phyloP scores from a whole-genome alignment of 2,113 vertebrate genomes.

The Hystrix cristata region DNA sequence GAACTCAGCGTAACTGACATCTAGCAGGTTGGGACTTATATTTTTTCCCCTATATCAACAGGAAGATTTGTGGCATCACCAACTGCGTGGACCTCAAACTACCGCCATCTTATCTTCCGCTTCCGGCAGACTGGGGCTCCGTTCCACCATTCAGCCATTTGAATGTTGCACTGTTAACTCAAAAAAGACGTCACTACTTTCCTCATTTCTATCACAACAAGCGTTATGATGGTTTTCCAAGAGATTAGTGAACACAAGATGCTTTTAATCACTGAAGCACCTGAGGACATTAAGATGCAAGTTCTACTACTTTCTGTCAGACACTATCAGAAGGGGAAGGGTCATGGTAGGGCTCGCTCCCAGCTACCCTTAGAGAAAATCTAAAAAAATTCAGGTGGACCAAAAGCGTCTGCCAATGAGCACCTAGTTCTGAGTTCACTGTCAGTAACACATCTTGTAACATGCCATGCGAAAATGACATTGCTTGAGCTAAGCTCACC shows the following conservation, averaged over 20 bases:
- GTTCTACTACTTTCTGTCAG: not conserved
- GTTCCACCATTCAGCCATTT: not conserved
- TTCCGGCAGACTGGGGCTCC: not conserved
- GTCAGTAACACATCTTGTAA: conserved; percentile 4
- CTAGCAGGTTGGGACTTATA: too few relatives aligned
- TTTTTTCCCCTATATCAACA: too few relatives aligned
- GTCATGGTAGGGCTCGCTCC: not conserved
- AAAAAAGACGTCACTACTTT: not conserved
- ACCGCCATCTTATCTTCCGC: not conserved
- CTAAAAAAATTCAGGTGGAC: not conserved
- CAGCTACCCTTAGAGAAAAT: not conserved
- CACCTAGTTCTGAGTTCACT: not conserved
- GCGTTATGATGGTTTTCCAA: not conserved
- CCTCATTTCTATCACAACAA: conserved; percentile 16
- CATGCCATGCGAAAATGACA: not conserved
- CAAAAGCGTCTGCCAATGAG: conserved; percentile 20
- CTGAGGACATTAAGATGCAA: not conserved
- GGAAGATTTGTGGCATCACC: not conserved
- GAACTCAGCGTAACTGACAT: too few relatives aligned
- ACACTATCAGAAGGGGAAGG: not conserved
- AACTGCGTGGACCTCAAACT: not conserved
- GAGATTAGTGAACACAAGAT: not conserved
- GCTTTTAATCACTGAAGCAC: not conserved
- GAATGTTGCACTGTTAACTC: not conserved
- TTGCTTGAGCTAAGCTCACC: not conserved